Evolutionary conservation across 2,888 invertebrate species (phyloP), one percentile per base, ranked within the genome.

Genomic region (Drosophila mercatorum): DNA sequence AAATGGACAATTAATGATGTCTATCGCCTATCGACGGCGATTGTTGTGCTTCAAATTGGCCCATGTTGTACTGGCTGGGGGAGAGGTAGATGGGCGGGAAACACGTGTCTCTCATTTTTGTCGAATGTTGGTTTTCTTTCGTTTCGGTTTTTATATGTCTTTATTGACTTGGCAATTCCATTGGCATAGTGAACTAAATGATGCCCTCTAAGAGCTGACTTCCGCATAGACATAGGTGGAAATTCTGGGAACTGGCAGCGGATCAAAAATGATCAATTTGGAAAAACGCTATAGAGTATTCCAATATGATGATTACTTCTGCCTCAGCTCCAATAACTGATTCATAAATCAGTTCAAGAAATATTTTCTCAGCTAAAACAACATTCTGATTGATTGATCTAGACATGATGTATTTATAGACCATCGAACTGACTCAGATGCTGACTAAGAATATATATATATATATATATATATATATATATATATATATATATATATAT

Each of bases 1-100:
- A 68, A 77, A 68, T 67, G 68, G 78, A 11, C 75, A 75, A 77
- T 77, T 77, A 72, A 75, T 60, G 73, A 68, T 58, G 78, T n/a
- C 60, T 64, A 73, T 68, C 55, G 63, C 28, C 55, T 43, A 79
- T 68, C 68, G 65, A 41, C 60, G 22, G 63, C 31, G 62, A 41
- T 62, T 51, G 64, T 63, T 28, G 34, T 49, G 49, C 4, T 69
- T 47, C 26, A 52, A 79, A 62, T 69, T 79, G 75, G 61, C 59
- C 38, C 44, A 14, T 44, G 28, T 22, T 52, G 31, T 55, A 11
- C 44, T 14, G 55, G n/a, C 49, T 14, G 61, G 31, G 41, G 46
- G 12, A 12, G 4, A 12, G 38, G 38, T 5, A 4, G 36, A 12
- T 31, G 31, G 5, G 66, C 2, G 10, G 60, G 38, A 72, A 69